A percentile compares a stretch with the other conserved stretches of the same genome.
Conservation (phyloP, 2,113 vertebrate species). For the Colossoma macropomum region DNA sequence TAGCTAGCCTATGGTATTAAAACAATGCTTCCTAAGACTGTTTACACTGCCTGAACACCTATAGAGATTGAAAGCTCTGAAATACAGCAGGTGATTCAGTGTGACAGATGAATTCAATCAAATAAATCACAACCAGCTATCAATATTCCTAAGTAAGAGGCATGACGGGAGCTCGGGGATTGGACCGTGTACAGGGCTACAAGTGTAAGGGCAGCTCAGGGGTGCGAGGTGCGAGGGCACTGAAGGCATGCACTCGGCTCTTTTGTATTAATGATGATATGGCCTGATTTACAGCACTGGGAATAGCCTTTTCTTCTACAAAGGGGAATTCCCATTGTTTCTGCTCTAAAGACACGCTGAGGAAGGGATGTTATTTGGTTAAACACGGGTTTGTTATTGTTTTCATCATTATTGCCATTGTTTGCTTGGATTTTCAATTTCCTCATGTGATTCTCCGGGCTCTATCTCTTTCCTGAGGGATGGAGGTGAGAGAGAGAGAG, state of each 20-base stretch:
- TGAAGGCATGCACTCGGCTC: conserved; percentile 5
- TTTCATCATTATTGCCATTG: conserved; percentile 56
- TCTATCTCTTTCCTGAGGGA: conserved; percentile 50
- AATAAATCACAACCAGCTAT: not conserved
- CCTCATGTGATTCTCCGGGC: conserved; percentile 35
- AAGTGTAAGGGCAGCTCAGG: not conserved
- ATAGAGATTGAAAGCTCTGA: not conserved
- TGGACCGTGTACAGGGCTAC: not conserved
- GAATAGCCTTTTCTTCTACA: conserved; percentile 24
- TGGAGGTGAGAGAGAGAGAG: conserved; percentile 32
- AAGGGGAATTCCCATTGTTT: conserved; percentile 38
- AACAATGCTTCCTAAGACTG: conserved; percentile 7
- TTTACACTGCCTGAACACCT: not conserved
- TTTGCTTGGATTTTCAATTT: conserved; percentile 58
- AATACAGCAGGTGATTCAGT: not conserved
- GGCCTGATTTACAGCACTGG: conserved; percentile 26
- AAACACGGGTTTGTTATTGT: conserved; percentile 51
- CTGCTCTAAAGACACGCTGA: conserved; percentile 25
- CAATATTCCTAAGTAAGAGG: not conserved
- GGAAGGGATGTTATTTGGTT: conserved; percentile 40
- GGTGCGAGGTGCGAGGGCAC: not conserved
- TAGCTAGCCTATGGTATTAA: not conserved
- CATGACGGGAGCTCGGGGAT: not conserved
- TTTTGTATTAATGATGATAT: conserved; percentile 36
- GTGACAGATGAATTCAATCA: not conserved